A percentile compares a stretch with the other conserved stretches of the same genome.
These are phyloP conservation scores for Coturnix japonica DNA, from an alignment of 2,113 vertebrate genomes.

Conservation along the genomic window DNA sequence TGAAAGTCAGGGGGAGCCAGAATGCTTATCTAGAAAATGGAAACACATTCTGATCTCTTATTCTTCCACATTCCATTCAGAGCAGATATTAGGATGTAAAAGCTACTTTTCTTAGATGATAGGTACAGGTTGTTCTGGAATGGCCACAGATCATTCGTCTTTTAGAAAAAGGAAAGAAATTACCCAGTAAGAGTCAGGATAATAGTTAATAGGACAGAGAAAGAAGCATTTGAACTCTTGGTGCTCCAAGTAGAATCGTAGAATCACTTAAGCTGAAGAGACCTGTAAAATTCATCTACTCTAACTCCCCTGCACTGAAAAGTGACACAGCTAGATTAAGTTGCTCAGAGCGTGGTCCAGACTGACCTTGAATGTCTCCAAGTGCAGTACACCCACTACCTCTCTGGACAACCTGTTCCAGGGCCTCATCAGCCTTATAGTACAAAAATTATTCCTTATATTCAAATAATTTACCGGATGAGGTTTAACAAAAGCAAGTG, in stretches of 20 bases:
- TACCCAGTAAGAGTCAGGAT: neutral
- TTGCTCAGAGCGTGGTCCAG: no score
- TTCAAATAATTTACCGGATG: no score
- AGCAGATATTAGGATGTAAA: neutral
- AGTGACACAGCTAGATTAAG: no score
- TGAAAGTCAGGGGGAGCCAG: neutral
- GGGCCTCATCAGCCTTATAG: no score
- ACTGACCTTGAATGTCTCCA: no score
- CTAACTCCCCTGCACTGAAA: no score
- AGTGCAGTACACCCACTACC: no score
- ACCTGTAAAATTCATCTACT: no score
- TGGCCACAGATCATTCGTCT: rapidly evolving
- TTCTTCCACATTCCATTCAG: neutral
- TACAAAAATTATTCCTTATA: no score
- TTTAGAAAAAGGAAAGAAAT: neutral
- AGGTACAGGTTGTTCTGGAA: rapidly evolving
- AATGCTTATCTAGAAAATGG: neutral
- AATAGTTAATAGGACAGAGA: neutral
- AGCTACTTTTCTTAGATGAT: neutral
- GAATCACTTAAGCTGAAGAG: no score
- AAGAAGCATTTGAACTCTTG: neutral
- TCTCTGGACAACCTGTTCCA: no score
- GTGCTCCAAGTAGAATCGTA: neutral
- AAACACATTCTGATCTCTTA: rapidly evolving
- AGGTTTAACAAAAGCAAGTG: no score